phyloP scores from a whole-genome alignment of 1,140 invertebrate genomes.

The Scaptomyza hsui region DNA sequence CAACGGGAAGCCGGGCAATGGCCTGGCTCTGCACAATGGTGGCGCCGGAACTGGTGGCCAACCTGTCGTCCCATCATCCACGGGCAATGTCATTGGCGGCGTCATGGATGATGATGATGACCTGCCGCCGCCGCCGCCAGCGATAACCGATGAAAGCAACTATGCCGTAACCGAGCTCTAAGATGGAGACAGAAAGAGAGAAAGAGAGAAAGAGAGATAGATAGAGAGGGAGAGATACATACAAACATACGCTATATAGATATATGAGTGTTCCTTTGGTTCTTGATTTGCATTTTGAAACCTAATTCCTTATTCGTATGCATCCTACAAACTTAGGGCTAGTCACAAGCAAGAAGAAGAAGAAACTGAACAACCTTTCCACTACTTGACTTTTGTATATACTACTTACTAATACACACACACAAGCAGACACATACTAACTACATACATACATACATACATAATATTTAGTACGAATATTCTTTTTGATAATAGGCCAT shows the following conservation, averaged over 20 bases:
- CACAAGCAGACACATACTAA: conserved; percentile 14
- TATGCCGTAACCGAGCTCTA: conserved; percentile 84
- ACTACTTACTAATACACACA: conserved; percentile 25
- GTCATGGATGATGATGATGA: conserved; percentile 73
- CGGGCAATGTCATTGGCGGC: not conserved
- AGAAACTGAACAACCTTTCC: conserved; percentile 22
- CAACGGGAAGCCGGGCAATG: conserved; percentile 53
- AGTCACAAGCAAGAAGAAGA: conserved; percentile 26
- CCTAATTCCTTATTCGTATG: conserved; percentile 10
- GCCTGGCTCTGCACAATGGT: conserved; percentile 65
- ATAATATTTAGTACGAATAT: conserved; percentile 56
- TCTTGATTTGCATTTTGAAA: conserved; percentile 23
- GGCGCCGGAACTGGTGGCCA: conserved; percentile 22
- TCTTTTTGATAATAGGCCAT: conserved; percentile 72
- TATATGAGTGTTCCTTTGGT: conserved; percentile 23
- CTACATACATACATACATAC: conserved; percentile 30
- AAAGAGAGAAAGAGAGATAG: conserved; percentile 5
- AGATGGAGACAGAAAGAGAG: conserved; percentile 4
- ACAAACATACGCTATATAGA: not conserved
- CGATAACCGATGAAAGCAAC: conserved; percentile 82
- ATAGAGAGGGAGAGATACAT: conserved; percentile 1
- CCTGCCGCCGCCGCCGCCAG: conserved; percentile 78
- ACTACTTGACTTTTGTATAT: conserved; percentile 69
- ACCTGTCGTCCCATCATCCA: not conserved
- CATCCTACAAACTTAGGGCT: conserved; percentile 24